These are phyloP conservation scores for Emberiza fucata DNA, from an alignment of 2,113 vertebrate genomes.

Conservation along the genomic window DNA sequence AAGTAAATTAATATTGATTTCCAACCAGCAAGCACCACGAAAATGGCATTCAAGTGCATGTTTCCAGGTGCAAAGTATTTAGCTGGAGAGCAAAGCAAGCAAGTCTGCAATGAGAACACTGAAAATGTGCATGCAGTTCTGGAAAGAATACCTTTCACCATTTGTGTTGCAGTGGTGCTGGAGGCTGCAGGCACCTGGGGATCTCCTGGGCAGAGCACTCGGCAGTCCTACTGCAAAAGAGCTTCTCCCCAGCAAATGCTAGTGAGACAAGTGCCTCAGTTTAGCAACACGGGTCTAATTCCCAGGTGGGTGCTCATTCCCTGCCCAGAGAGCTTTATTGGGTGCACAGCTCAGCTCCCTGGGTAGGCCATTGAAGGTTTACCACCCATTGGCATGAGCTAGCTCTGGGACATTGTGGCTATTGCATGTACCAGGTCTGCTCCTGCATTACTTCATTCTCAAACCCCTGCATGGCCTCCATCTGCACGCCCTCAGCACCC, in stretches of 20 bases:
- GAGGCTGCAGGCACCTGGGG: not conserved
- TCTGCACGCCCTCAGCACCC: not conserved
- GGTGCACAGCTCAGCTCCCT: not conserved
- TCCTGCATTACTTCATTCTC: not conserved
- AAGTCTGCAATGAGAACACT: slow-evolving; percentile 33
- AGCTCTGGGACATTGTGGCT: not conserved
- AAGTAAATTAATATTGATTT: slow-evolving; percentile 66
- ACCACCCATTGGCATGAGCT: not conserved
- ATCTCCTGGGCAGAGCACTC: not conserved
- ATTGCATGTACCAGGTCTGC: not conserved
- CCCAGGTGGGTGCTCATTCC: not conserved
- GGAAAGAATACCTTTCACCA: not conserved
- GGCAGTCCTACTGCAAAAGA: not conserved
- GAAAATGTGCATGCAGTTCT: not conserved
- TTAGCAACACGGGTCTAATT: not conserved
- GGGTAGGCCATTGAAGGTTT: not conserved
- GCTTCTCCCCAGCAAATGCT: not conserved
- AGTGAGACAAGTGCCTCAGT: not conserved
- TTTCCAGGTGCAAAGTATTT: slow-evolving; percentile 44
- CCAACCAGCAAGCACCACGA: slow-evolving; percentile 14
- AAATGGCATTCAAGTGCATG: slow-evolving; percentile 51
- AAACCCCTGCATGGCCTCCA: not conserved
- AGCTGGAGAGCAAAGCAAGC: slow-evolving; percentile 19
- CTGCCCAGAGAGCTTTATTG: not conserved
- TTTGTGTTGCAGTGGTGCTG: not conserved